Evolutionary conservation across 2,888 invertebrate species (phyloP).

Genomic region (Cosmorhoe ocellata): DNA sequence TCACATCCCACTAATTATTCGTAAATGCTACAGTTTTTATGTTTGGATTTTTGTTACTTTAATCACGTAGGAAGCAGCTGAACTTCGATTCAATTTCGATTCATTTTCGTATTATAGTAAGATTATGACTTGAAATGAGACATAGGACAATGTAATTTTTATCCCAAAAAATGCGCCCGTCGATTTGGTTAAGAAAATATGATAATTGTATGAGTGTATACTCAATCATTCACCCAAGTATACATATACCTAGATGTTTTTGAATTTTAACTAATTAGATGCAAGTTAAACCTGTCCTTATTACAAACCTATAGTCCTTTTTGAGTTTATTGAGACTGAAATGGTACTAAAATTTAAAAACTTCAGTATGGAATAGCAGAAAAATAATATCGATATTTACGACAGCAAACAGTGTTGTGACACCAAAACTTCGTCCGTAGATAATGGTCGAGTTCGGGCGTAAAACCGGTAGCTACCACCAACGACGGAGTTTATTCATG

Average conservation of each 20-base stretch:
- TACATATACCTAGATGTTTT: no score
- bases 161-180: conserved; percentile 45
- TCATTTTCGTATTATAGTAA: no score
- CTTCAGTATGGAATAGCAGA: conserved; percentile 50
- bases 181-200: conserved; percentile 41
- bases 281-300: conserved; percentile 31
- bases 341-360: conserved; percentile 22
- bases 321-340: conserved; percentile 6
- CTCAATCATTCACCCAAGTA: conserved; percentile 40
- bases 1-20: no score
- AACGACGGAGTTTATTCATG: conserved; percentile 47
- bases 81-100: no score
- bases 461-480: conserved; percentile 74
- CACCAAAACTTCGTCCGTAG: conserved; percentile 52
- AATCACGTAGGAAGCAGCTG: no score
- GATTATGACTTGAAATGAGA: no score
- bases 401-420: conserved; percentile 60
- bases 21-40: no score
- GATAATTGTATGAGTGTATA: no score
- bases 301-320: conserved; percentile 1
- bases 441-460: conserved; percentile 56
- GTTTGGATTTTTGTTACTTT: no score
- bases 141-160: no score
- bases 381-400: conserved; percentile 52
- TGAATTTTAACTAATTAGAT: conserved; percentile 37